Conservation (phyloP, 2,797 vertebrate species). For the Rhincodon typus region DNA sequence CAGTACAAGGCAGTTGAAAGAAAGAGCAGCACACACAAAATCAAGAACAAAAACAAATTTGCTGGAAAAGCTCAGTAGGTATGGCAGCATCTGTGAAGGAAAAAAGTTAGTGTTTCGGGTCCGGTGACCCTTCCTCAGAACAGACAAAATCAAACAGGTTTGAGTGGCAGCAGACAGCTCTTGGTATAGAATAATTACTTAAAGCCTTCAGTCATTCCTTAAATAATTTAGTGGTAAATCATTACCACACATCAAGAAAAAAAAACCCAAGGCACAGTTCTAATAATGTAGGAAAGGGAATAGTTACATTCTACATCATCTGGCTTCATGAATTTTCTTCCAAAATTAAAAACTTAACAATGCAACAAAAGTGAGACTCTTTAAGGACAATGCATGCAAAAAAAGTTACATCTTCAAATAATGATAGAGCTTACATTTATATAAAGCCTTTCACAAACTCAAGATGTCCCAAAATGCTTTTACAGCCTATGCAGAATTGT, state of each 20-base stretch:
- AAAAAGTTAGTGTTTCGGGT: no score
- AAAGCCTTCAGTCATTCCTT: not conserved
- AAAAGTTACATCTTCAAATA: not conserved
- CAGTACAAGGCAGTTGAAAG: not conserved
- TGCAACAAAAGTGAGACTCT: not conserved
- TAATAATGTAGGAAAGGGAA: not conserved
- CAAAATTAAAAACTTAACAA: not conserved
- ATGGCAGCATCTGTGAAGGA: no score
- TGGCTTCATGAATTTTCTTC: not conserved
- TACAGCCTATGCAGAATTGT: not conserved
- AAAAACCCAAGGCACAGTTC: not conserved
- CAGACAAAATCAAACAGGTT: not conserved
- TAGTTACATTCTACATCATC: not conserved
- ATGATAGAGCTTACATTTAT: not conserved
- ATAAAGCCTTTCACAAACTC: not conserved
- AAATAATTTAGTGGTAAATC: not conserved
- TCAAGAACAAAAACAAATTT: no score
- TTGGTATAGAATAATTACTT: slow-evolving; percentile 13
- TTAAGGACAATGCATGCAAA: not conserved
- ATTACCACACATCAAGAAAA: not conserved
- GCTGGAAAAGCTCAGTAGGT: no score
- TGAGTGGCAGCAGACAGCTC: not conserved
- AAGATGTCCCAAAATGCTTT: not conserved
- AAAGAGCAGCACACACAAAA: not conserved
- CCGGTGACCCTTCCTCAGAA: no score